A percentile compares a stretch with the other conserved stretches of the same genome.
phyloP scores from a whole-genome alignment of 2,113 vertebrate genomes.

The Carassius carassius region DNA sequence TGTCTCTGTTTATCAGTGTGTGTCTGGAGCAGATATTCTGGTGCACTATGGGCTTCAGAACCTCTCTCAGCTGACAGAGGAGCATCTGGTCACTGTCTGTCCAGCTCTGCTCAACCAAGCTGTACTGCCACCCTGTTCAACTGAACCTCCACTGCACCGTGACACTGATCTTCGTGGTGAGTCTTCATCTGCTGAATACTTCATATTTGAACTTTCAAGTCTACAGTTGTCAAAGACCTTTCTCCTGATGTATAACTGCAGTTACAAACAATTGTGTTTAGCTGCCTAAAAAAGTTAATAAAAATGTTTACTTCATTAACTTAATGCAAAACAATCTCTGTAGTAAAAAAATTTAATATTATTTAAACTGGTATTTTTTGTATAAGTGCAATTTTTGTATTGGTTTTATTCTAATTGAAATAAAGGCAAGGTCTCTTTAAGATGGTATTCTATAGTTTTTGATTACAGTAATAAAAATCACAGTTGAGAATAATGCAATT shows the following conservation, averaged over 20 bases:
- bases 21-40: slow-evolving; percentile 44
- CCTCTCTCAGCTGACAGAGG: slow-evolving; percentile 28
- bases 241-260: not conserved
- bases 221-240: not conserved
- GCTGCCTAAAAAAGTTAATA: too few species aligned
- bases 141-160: not conserved
- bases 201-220: too few species aligned
- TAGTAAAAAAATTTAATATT: too few species aligned
- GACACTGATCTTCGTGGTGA: slow-evolving; percentile 17
- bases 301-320: too few species aligned
- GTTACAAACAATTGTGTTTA: too few species aligned
- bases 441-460: too few species aligned
- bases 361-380: too few species aligned
- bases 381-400: too few species aligned
- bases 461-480: not conserved
- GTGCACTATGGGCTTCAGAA: slow-evolving; percentile 40
- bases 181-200: not conserved
- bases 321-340: too few species aligned
- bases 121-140: slow-evolving; percentile 28
- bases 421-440: too few species aligned
- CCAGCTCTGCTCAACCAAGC: slow-evolving; percentile 49
- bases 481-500: not conserved
- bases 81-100: slow-evolving; percentile 44
- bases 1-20: slow-evolving; percentile 27
- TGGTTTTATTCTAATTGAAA: too few species aligned